Percentiles rank a stretch among this genome's conserved stretches.
phyloP scores from a whole-genome alignment of 2,113 vertebrate genomes.

The Struthidea cinerea region DNA sequence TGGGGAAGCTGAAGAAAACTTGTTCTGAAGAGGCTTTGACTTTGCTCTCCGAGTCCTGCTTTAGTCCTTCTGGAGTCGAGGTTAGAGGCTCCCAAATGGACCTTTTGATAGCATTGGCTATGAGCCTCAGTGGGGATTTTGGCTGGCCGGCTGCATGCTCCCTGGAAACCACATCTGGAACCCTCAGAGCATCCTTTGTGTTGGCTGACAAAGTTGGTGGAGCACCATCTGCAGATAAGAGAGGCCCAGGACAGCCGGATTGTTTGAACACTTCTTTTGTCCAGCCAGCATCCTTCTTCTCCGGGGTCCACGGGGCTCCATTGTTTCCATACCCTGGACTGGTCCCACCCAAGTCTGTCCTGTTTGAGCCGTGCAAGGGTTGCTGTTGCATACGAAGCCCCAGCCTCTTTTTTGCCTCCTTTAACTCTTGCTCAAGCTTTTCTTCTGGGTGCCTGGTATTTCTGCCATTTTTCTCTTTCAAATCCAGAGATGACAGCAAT shows the following conservation, averaged over 20 bases:
- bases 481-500: neutral
- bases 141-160: neutral
- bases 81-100: slow-evolving; percentile 60
- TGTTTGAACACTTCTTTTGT: neutral
- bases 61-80: slow-evolving; percentile 32
- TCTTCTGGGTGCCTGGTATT: neutral
- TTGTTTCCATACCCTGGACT: neutral
- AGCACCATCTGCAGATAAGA: neutral
- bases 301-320: neutral
- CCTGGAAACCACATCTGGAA: neutral
- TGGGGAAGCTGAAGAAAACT: neutral
- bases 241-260: neutral
- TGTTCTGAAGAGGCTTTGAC: slow-evolving; percentile 31
- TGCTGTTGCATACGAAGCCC: slow-evolving; percentile 29
- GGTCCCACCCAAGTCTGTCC: neutral
- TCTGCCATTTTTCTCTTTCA: neutral
- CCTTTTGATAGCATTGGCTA: slow-evolving; percentile 64
- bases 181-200: neutral
- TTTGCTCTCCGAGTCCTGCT: slow-evolving; percentile 3
- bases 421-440: neutral
- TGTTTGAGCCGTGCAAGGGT: neutral
- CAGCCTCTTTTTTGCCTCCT: slow-evolving; percentile 34
- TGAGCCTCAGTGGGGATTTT: slow-evolving; percentile 63
- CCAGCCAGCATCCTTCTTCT: neutral
- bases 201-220: neutral